Evolutionary conservation across 2,113 vertebrate species (phyloP).

Genomic region (Bos javanicus): DNA sequence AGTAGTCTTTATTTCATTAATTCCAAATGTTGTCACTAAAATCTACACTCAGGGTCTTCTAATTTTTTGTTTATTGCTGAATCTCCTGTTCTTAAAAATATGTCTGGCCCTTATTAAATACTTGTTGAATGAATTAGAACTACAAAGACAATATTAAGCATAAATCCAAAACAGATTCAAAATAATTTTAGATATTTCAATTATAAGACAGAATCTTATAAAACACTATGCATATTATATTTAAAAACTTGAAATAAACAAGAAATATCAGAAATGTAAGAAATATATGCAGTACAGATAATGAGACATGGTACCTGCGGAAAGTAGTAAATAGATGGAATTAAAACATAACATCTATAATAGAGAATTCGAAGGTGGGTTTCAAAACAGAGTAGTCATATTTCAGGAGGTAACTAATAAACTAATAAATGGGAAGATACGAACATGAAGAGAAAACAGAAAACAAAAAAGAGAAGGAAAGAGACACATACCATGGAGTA

Average conservation of each 20-base stretch:
- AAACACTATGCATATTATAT: not conserved
- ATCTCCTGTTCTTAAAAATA: not conserved
- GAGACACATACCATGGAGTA: not conserved
- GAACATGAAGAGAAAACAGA: not conserved
- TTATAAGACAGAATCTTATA: not conserved
- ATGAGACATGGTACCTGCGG: not conserved
- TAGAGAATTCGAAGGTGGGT: not conserved
- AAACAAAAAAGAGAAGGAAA: not conserved
- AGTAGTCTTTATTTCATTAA: not conserved
- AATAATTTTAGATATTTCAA: not conserved
- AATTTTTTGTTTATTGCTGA: not conserved
- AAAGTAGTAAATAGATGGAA: not conserved
- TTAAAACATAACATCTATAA: not conserved
- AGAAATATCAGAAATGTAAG: not conserved
- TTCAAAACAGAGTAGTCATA: not conserved
- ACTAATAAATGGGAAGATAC: not conserved
- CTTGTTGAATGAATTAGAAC: not conserved
- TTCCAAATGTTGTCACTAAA: not conserved
- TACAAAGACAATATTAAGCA: not conserved
- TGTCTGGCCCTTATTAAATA: not conserved
- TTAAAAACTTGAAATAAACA: not conserved
- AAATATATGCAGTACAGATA: not conserved
- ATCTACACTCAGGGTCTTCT: not conserved
- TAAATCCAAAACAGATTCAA: not conserved
- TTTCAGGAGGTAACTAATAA: not conserved